These are phyloP conservation scores for Cheumatopsyche charites DNA, from an alignment of 1,140 invertebrate species.

Conservation along the genomic window DNA sequence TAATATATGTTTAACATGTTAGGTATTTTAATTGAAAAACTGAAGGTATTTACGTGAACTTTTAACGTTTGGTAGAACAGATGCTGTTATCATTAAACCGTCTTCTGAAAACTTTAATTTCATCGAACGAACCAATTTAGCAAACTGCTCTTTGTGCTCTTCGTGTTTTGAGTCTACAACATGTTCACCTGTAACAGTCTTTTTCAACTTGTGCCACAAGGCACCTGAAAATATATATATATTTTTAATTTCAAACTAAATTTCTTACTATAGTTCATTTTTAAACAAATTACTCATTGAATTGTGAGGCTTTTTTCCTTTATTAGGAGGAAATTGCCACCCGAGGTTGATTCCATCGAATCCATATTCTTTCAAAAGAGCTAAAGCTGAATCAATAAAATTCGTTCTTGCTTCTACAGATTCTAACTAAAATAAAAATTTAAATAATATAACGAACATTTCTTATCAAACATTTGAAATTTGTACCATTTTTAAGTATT, in stretches of 20 bases:
- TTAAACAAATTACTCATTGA: conserved; percentile 65
- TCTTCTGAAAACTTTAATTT: conserved; percentile 70
- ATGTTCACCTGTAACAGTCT: too few relatives aligned
- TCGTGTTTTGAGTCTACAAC: conserved; percentile 75
- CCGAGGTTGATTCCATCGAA: conserved; percentile 86
- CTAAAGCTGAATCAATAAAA: conserved; percentile 76
- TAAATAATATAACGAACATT: too few relatives aligned
- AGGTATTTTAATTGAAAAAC: too few relatives aligned
- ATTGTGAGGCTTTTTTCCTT: conserved; percentile 76
- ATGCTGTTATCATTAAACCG: conserved; percentile 70
- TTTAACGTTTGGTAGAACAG: conserved; percentile 79
- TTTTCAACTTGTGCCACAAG: too few relatives aligned
- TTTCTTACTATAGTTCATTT: too few relatives aligned
- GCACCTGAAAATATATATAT: too few relatives aligned
- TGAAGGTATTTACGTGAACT: conserved; percentile 64
- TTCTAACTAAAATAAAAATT: conserved; percentile 65
- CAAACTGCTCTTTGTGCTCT: conserved; percentile 79
- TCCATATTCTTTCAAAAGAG: conserved; percentile 74
- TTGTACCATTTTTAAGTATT: conserved; percentile 68
- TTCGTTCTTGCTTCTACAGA: conserved; percentile 70
- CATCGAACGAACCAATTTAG: conserved; percentile 72
- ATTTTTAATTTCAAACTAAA: too few relatives aligned
- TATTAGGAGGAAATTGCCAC: conserved; percentile 82
- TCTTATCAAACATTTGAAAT: not conserved
- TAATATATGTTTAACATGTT: too few relatives aligned